These are phyloP conservation scores for Camponotus floridanus DNA, from an alignment of 1,140 invertebrate genomes.

Conservation along the genomic window DNA sequence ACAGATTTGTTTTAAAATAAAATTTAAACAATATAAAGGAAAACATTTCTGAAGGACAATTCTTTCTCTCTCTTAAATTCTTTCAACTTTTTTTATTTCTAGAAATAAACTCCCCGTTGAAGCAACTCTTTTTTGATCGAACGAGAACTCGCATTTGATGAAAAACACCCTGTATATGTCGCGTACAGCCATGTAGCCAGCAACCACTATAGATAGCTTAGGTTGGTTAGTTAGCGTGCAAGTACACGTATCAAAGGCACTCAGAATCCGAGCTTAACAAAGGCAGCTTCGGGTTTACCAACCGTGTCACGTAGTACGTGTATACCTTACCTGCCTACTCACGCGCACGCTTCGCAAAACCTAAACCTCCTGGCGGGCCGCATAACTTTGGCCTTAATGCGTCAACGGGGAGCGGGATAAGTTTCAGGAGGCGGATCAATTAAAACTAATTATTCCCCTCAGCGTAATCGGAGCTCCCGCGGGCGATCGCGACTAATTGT, in stretches of 20 bases:
- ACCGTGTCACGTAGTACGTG: slow-evolving; percentile 86
- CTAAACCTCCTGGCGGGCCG: slow-evolving; percentile 78
- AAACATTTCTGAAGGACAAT: not conserved
- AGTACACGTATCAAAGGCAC: slow-evolving; percentile 87
- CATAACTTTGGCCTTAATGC: slow-evolving; percentile 84
- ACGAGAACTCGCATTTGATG: not conserved
- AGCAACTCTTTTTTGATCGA: not conserved
- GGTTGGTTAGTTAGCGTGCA: slow-evolving; percentile 87
- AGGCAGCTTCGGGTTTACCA: slow-evolving; percentile 85
- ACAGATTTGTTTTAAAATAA: not conserved
- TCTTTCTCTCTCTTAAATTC: not conserved
- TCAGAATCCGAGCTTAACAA: slow-evolving; percentile 87
- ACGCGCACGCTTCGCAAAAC: slow-evolving; percentile 83
- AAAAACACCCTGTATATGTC: slow-evolving; percentile 47
- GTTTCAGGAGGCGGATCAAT: slow-evolving; percentile 78
- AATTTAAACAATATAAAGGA: not conserved
- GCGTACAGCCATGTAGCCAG: slow-evolving; percentile 52
- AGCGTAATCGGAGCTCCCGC: slow-evolving; percentile 66
- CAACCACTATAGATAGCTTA: slow-evolving; percentile 81
- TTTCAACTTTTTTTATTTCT: not conserved
- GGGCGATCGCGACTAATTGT: slow-evolving; percentile 72
- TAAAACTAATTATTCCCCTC: slow-evolving; percentile 82
- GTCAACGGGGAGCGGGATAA: slow-evolving; percentile 80
- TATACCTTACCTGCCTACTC: slow-evolving; percentile 84
- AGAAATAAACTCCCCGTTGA: not conserved